Evolutionary conservation across 2,888 invertebrate genomes (phyloP).

Genomic region (Diaphora mendica): DNA sequence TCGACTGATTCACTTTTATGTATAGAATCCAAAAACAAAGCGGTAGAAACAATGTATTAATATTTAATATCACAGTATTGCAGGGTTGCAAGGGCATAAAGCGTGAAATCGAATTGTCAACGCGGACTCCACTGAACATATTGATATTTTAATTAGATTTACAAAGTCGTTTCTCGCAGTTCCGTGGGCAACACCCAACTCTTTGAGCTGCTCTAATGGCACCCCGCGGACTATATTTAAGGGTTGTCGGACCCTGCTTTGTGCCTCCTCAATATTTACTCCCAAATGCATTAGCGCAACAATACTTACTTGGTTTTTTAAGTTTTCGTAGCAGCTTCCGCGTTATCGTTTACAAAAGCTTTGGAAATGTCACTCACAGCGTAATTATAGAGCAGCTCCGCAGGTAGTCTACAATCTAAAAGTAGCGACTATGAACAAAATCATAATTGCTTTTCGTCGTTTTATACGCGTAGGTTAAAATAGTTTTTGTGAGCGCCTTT

Average conservation of each 20-base stretch:
- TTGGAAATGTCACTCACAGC: conserved; percentile 80
- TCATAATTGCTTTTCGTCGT: conserved; percentile 76
- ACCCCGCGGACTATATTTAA: conserved; percentile 83
- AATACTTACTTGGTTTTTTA: conserved; percentile 85
- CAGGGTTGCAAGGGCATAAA: conserved; percentile 56
- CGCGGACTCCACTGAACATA: conserved; percentile 82
- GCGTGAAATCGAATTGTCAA: conserved; percentile 85
- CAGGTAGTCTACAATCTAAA: conserved; percentile 76
- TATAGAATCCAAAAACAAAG: conserved; percentile 2
- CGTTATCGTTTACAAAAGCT: conserved; percentile 85
- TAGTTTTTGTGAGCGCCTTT: conserved; percentile 65
- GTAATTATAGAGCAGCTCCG: conserved; percentile 83
- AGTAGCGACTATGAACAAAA: conserved; percentile 69
- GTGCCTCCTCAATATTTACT: conserved; percentile 85
- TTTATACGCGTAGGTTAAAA: conserved; percentile 65
- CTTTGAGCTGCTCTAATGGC: conserved; percentile 85
- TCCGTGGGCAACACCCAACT: conserved; percentile 81
- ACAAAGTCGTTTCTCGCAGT: conserved; percentile 79
- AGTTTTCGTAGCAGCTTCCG: conserved; percentile 84
- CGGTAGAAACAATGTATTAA: conserved; percentile 47
- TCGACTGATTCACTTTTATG: not conserved
- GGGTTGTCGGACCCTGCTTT: conserved; percentile 82
- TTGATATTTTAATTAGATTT: conserved; percentile 87
- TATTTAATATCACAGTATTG: conserved; percentile 48
- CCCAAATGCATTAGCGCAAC: conserved; percentile 85